Evolutionary conservation across 2,797 vertebrate genomes (phyloP).

Genomic region (Amazonetta brasiliensis): DNA sequence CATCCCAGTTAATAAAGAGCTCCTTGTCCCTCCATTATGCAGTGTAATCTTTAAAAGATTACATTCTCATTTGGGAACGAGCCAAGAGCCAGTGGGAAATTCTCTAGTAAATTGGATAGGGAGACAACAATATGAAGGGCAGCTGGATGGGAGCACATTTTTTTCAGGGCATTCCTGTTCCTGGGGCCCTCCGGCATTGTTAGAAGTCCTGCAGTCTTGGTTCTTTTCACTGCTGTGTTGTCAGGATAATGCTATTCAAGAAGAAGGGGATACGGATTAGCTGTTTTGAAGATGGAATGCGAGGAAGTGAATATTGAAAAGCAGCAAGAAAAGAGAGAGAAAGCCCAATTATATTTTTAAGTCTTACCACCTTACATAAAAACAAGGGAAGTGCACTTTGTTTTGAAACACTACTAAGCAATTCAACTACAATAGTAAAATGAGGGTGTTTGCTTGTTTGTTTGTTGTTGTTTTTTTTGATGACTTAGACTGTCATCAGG

Average conservation of each 20-base stretch:
- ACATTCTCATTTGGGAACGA: slow-evolving; percentile 73
- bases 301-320: not conserved
- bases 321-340: not conserved
- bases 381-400: not conserved
- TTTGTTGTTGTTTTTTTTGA: not conserved
- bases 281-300: slow-evolving; percentile 3
- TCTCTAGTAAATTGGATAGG: slow-evolving; percentile 72
- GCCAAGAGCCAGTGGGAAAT: slow-evolving; percentile 77
- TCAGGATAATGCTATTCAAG: slow-evolving; percentile 45
- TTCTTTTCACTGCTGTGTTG: slow-evolving; percentile 55
- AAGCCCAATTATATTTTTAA: not conserved
- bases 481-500: not conserved
- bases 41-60: slow-evolving; percentile 77
- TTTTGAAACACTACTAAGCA: slow-evolving; percentile 13
- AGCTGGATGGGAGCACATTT: slow-evolving; percentile 60
- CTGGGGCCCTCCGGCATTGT: slow-evolving; percentile 54
- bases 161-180: slow-evolving; percentile 71
- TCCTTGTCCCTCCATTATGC: slow-evolving; percentile 71
- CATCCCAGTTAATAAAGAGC: slow-evolving; percentile 71
- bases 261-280: slow-evolving; percentile 43
- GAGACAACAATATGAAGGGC: slow-evolving; percentile 70
- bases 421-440: not conserved
- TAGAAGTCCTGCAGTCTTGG: slow-evolving; percentile 42
- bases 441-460: not conserved
- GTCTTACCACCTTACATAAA: not conserved